Evolutionary conservation across 2,113 vertebrate genomes (phyloP), one percentile per base, ranked within the genome.

Genomic region (Haplotaxodon microlepis): DNA sequence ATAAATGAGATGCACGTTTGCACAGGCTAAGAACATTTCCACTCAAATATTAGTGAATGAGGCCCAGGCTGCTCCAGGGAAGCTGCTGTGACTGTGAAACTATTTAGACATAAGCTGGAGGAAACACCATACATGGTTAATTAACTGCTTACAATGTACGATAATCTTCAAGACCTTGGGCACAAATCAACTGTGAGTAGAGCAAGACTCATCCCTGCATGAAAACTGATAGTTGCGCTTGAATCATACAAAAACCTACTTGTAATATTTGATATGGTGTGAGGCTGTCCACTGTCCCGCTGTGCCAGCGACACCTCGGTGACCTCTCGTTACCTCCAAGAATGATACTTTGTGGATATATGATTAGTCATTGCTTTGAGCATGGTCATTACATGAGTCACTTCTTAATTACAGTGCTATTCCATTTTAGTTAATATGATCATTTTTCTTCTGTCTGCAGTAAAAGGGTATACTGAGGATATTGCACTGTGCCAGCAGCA

Each of bases 401-500:
- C 17, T 51, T 81, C 31, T 13, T 81, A 81, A 57, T 11, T 34
- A 71, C 53, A 21, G 24, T 0, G 50, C 38, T 61, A 53, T 16
- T 34, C 40, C 11, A n/a, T 47, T 42, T 47, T 3, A 24, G 29
- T 31, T 69, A 59, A 40, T 9, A 50, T 31, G 71, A 50, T 76
- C 2, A 50, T 76, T 76, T 76, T 31, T 50, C 71, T 76, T 76
- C 71, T 31, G 71, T 50, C 71, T 50, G 42, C 71, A 76, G 16
- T 19, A 11, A 17, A 8, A 79, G 3, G 36, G 10, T 8, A 36
- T 9, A 11, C 63, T 47, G 10, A 16, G 47, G 27, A n/a, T 19
- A 36, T 0, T 82, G 42, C 3, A 4, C 34, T 59, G 24, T 21
- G 21, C 19, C 14, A 0, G 8, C 21, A 83, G 59, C 4, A 3